Percentiles rank a stretch among this genome's conserved stretches.
Evolutionary conservation across 2,888 invertebrate genomes (phyloP).

Genomic region (Epiblema foenella): DNA sequence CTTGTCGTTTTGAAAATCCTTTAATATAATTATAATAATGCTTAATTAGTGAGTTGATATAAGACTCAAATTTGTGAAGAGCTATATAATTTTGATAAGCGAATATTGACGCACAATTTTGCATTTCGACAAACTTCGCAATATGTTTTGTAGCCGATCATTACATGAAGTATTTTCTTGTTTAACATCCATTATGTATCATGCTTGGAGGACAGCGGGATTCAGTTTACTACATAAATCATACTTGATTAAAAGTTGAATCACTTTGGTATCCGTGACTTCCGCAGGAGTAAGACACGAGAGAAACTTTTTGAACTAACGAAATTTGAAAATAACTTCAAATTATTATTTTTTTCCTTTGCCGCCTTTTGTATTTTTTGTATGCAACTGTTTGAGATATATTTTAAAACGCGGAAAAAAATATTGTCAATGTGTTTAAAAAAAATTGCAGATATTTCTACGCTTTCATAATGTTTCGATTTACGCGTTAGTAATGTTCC

Average conservation of each 20-base stretch:
- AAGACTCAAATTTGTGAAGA: conserved; percentile 2
- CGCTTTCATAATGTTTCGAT: not conserved
- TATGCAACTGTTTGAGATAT: not conserved
- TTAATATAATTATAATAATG: conserved; percentile 1
- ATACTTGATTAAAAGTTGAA: not conserved
- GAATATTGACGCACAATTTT: conserved; percentile 67
- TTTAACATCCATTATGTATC: conserved; percentile 50
- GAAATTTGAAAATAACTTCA: not conserved
- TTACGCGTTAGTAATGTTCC: not conserved
- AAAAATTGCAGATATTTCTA: not conserved
- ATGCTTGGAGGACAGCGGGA: not conserved
- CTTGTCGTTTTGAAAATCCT: conserved; percentile 68
- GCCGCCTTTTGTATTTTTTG: not conserved
- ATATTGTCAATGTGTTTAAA: not conserved
- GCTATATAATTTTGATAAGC: conserved; percentile 9
- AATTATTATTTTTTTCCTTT: not conserved
- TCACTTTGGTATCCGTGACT: not conserved
- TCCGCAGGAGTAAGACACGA: not conserved
- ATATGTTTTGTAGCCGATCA: conserved; percentile 64
- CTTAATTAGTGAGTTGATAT: not conserved
- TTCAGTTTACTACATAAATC: conserved; percentile 1
- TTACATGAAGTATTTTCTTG: conserved; percentile 50
- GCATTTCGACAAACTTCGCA: conserved; percentile 66
- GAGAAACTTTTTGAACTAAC: not conserved
- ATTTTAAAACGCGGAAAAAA: not conserved